A percentile compares a stretch with the other conserved stretches of the same genome.
Conservation (phyloP, 1,140 invertebrate species). For the Calosoma granatense region DNA sequence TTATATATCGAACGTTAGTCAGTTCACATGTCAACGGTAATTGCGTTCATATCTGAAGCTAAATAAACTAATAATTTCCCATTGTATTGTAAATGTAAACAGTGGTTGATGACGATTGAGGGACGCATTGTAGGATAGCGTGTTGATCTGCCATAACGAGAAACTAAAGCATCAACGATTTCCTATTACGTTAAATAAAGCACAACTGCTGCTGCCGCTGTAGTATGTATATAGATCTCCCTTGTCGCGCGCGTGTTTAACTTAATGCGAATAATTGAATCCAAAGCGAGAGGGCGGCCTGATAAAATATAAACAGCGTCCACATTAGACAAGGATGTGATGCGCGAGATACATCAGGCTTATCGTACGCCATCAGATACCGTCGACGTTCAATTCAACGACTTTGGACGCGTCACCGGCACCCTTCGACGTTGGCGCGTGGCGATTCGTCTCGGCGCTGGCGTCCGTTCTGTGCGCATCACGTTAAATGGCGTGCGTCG, state of each 20-base stretch:
- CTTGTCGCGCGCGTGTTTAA: not conserved
- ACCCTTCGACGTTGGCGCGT: not conserved
- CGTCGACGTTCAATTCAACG: not conserved
- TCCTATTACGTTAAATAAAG: no score
- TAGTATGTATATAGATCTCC: no score
- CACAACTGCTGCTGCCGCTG: no score
- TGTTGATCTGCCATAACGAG: no score
- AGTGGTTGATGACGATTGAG: no score
- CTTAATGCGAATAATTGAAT: slow-evolving; percentile 2
- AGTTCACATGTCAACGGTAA: no score
- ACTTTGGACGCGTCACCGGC: not conserved
- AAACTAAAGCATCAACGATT: no score
- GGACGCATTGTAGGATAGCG: no score
- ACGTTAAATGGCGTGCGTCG: slow-evolving; percentile 2
- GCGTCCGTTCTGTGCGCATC: not conserved
- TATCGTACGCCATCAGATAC: not conserved
- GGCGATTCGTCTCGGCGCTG: not conserved
- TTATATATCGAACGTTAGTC: no score
- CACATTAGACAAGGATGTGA: not conserved
- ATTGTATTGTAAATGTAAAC: no score
- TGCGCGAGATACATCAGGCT: not conserved
- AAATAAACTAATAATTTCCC: no score
- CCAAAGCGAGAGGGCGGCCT: not conserved
- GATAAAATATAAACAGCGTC: not conserved
- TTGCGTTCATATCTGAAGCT: no score